Conservation (phyloP, 2,888 invertebrate species). For the Criorhina ranunculi region DNA sequence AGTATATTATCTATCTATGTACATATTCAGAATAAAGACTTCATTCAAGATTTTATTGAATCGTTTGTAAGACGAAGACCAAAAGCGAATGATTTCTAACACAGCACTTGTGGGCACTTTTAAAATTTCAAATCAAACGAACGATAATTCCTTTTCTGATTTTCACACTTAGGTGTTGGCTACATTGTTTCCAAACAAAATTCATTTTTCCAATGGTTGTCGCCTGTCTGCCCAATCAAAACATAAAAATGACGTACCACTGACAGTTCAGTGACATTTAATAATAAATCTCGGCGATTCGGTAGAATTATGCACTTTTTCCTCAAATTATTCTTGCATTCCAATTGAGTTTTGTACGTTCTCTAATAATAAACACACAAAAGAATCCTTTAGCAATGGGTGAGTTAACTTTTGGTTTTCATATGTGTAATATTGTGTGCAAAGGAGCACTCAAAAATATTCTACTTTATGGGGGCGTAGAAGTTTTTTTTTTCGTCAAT, state of each 20-base stretch:
- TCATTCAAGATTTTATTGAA: too few relatives aligned
- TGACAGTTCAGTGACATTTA: constrained; percentile 63
- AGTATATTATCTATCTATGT: too few relatives aligned
- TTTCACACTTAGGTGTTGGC: constrained; percentile 15
- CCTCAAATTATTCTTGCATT: constrained; percentile 41
- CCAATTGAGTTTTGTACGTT: constrained; percentile 35
- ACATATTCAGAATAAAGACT: too few relatives aligned
- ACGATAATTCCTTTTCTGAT: too few relatives aligned
- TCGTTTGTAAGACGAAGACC: too few relatives aligned
- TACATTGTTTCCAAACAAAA: background rate
- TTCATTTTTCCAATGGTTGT: background rate
- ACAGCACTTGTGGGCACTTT: too few relatives aligned
- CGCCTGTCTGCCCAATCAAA: constrained; percentile 47
- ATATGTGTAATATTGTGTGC: background rate
- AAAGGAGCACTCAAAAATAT: background rate
- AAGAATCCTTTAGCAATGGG: constrained; percentile 44
- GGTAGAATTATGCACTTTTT: constrained; percentile 64
- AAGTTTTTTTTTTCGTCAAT: constrained; percentile 45
- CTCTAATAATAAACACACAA: constrained; percentile 5
- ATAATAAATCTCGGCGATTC: constrained; percentile 53
- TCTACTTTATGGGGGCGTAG: constrained; percentile 62
- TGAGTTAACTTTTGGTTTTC: constrained; percentile 6
- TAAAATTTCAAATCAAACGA: constrained; percentile 23
- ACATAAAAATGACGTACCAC: constrained; percentile 50
- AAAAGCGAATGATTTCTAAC: too few relatives aligned